These are phyloP conservation scores for Lepisosteus osseus DNA, from an alignment of 2,113 vertebrate species.

Conservation along the genomic window DNA sequence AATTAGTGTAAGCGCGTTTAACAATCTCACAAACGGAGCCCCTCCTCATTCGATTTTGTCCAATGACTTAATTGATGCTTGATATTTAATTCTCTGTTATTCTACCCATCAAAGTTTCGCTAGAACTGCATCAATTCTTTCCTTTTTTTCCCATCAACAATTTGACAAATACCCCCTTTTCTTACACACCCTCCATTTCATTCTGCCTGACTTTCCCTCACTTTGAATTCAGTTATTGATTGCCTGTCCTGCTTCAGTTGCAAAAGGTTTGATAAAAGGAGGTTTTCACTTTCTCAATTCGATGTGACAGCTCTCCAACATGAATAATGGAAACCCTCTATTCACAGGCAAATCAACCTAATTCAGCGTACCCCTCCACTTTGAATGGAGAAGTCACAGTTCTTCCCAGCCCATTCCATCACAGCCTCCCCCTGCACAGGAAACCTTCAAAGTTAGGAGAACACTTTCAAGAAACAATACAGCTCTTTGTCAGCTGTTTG, in stretches of 20 bases:
- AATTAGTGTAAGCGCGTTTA: conserved; percentile 63
- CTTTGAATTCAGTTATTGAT: conserved; percentile 94
- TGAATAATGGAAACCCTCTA: conserved; percentile 96
- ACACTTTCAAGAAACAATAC: conserved; percentile 67
- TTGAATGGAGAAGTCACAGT: conserved; percentile 91
- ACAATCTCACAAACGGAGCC: conserved; percentile 59
- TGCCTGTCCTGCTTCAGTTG: conserved; percentile 88
- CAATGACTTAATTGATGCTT: conserved; percentile 46
- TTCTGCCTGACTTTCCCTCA: conserved; percentile 94
- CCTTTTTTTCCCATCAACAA: conserved; percentile 72
- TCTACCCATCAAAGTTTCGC: conserved; percentile 63
- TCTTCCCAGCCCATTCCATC: conserved; percentile 91
- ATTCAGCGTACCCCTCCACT: conserved; percentile 95
- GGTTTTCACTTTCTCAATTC: conserved; percentile 98
- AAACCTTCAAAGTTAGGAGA: conserved; percentile 88
- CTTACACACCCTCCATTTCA: conserved; percentile 73
- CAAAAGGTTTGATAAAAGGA: conserved; percentile 94
- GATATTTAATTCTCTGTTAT: conserved; percentile 55
- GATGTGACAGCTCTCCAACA: conserved; percentile 98
- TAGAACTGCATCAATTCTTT: conserved; percentile 79
- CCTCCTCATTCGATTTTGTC: conserved; percentile 45
- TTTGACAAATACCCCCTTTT: conserved; percentile 80
- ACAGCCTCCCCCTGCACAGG: conserved; percentile 80
- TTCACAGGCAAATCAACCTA: conserved; percentile 99
- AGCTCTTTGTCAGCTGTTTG: conserved; percentile 58